Evolutionary conservation across 2,888 invertebrate species (phyloP), one percentile per base, ranked within the genome.

Genomic region (Rotaria socialis): DNA sequence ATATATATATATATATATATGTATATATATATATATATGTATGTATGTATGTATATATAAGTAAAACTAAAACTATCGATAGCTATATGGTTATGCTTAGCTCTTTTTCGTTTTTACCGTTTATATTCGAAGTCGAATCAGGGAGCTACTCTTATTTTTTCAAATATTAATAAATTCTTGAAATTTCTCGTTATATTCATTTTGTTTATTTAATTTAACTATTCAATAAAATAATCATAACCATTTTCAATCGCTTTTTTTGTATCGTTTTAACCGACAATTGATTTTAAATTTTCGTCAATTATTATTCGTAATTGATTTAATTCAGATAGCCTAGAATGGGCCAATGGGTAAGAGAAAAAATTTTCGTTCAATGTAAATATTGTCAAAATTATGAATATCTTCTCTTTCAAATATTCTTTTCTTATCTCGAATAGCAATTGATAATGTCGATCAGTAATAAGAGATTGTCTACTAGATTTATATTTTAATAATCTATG

Each of bases 291-390:
- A 95, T 87, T 93, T 93, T 90, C 94, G 94, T 89, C 94, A 95
- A 90, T 94, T 93, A 22, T 88, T 88, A 43, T 41, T 43, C 94
- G 93, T 0, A 96, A 91, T 80, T 94, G 93, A 90, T 95, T 95
- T 84, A 97, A 92, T 91, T 95, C 95, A 2, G 95, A 94, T 67
- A 96, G n/a, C n/a, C n/a, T n/a, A n/a, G n/a, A n/a, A n/a, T n/a
- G n/a, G n/a, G n/a, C n/a, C n/a, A n/a, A n/a, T n/a, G n/a, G n/a
- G n/a, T n/a, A n/a, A n/a, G n/a, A n/a, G n/a, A n/a, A n/a, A n/a
- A n/a, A n/a, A n/a, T n/a, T n/a, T n/a, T n/a, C n/a, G n/a, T n/a
- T n/a, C n/a, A n/a, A n/a, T n/a, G n/a, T n/a, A n/a, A n/a, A n/a
- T n/a, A n/a, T n/a, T n/a, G n/a, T n/a, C n/a, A n/a, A n/a, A n/a